Conservation (phyloP, 2,888 invertebrate species). For the Coelinius sp. region DNA sequence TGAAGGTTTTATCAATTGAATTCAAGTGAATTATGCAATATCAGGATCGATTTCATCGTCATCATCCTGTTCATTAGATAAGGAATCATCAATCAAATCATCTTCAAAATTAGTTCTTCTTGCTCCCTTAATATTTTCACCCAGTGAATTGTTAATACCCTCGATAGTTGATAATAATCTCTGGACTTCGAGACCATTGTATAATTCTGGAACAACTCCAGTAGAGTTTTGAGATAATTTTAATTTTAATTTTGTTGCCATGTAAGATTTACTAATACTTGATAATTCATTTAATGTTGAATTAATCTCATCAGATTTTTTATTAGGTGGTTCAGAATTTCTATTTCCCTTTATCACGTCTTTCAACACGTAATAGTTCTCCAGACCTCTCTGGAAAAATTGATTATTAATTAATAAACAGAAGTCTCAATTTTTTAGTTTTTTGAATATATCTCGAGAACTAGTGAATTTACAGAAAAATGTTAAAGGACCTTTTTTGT, state of each 20-base stretch:
- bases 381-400: slow-evolving; percentile 6
- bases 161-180: background rate
- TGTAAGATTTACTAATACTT: background rate
- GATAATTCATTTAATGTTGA: slow-evolving; percentile 13
- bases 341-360: slow-evolving; percentile 15
- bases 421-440: too few species aligned
- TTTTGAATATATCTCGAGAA: too few species aligned
- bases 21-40: background rate
- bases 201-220: background rate
- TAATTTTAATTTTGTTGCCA: background rate
- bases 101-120: background rate
- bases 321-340: slow-evolving; percentile 11
- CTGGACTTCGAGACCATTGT: background rate
- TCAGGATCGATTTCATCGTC: background rate
- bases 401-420: background rate
- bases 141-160: background rate
- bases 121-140: background rate
- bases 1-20: background rate
- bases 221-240: background rate
- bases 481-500: too few species aligned
- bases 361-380: slow-evolving; percentile 29
- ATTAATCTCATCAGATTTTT: background rate
- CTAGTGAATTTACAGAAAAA: background rate
- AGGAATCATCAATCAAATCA: background rate
- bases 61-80: background rate